Evolutionary conservation across 2,888 invertebrate genomes (phyloP), one percentile per base, ranked within the genome.

Genomic region (Napeogenes sylphis): DNA sequence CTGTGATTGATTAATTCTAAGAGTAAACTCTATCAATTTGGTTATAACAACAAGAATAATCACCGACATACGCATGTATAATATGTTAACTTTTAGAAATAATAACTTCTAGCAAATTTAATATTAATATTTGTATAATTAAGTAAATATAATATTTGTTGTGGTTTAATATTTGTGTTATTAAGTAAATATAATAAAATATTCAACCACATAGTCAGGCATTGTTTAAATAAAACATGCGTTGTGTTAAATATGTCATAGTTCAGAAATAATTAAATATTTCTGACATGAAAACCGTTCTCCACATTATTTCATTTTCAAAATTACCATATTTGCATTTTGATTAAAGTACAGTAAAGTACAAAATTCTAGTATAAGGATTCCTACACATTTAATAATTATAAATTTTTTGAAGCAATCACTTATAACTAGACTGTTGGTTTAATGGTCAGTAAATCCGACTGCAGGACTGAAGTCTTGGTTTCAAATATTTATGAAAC

Each of bases 291-390:
- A 60, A 65, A 64, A 63, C 62, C 56, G 47, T 56, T 60, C 59
- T 63, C 56, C 51, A 65, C 53, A 64, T 57, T 65, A 62, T 59
- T 62, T 77, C 76, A 75, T 77, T 79, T 75, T 69, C 63, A 69
- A 71, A 78, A 87, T 87, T 87, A 85, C 78, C 87, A 86, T 87
- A 85, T 81, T 83, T 84, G 87, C 87, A 87, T 87, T 87, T 86
- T 85, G 84, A 87, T 86, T 81, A 85, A n/a, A n/a, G n/a, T n/a
- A 83, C 82, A 79, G 77, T 84, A 81, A 83, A 85, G 84, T 80
- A 80, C 80, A 80, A 78, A 77, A 73, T 69, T 74, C 71, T 51
- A 51, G 10, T 30, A 10, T 51, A 51, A 51, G 30, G 30, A 13
- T 30, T 30, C 10, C 51, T 30, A 51, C 6, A 51, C 8, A 30